phyloP scores from a whole-genome alignment of 2,797 vertebrate genomes.

The Prunella strophiata region DNA sequence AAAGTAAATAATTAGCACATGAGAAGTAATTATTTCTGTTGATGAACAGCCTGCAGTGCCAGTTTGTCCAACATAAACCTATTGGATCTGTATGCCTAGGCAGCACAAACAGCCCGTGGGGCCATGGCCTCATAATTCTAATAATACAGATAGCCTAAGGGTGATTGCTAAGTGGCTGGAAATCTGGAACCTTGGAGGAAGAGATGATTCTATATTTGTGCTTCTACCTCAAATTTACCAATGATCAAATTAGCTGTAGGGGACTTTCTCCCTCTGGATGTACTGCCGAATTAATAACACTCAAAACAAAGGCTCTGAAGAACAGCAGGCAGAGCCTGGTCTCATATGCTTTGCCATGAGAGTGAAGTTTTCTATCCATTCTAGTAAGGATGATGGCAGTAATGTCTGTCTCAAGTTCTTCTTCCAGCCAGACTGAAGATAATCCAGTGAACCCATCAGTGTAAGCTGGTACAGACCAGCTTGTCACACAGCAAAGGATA shows the following conservation, averaged over 20 bases:
- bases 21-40: background rate
- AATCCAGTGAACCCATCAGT: background rate
- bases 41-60: background rate
- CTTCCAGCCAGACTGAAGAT: background rate
- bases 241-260: background rate
- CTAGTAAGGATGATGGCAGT: background rate
- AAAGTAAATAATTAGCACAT: slow-evolving; percentile 21
- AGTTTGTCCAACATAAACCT: background rate
- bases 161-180: background rate
- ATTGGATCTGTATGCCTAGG: background rate
- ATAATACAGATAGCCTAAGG: background rate
- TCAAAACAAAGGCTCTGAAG: background rate
- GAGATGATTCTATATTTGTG: background rate
- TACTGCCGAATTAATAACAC: background rate
- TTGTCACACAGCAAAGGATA: background rate
- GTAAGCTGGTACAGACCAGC: background rate
- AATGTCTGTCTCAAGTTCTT: background rate
- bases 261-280: background rate
- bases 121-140: background rate
- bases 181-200: background rate
- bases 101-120: background rate
- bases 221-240: background rate
- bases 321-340: background rate
- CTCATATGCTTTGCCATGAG: background rate
- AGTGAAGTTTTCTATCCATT: background rate